Conservation (phyloP, 2,113 vertebrate species). For the Emberiza fucata region DNA sequence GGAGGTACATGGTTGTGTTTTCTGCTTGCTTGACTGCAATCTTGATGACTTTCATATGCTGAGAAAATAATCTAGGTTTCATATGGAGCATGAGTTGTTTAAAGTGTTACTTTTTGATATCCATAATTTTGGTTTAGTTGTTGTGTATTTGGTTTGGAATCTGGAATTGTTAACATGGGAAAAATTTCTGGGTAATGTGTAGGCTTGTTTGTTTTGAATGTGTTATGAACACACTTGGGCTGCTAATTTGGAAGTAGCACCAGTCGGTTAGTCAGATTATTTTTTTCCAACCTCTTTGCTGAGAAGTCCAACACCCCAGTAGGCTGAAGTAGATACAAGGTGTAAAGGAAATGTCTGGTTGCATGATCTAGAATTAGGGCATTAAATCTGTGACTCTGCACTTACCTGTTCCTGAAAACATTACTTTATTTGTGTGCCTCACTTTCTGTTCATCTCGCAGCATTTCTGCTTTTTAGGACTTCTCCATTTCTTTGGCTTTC, state of each 20-base stretch:
- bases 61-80: neutral
- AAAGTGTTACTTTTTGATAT: conserved; percentile 36
- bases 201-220: conserved; percentile 65
- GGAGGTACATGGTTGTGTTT: neutral
- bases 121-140: neutral
- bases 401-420: neutral
- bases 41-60: neutral
- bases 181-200: conserved; percentile 43
- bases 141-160: conserved; percentile 50
- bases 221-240: conserved; percentile 54
- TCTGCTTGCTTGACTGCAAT: neutral
- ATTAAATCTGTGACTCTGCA: neutral
- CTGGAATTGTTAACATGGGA: conserved; percentile 52
- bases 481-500: neutral
- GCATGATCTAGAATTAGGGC: neutral
- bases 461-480: neutral
- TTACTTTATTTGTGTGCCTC: neutral
- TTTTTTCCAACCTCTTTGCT: conserved; percentile 2
- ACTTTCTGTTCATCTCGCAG: neutral
- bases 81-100: neutral
- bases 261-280: neutral
- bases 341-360: neutral
- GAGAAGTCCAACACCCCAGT: neutral
- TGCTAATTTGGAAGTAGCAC: conserved; percentile 51
- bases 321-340: neutral